These are phyloP conservation scores for Odontomachus brunneus DNA, from an alignment of 1,140 invertebrate species.

Conservation along the genomic window DNA sequence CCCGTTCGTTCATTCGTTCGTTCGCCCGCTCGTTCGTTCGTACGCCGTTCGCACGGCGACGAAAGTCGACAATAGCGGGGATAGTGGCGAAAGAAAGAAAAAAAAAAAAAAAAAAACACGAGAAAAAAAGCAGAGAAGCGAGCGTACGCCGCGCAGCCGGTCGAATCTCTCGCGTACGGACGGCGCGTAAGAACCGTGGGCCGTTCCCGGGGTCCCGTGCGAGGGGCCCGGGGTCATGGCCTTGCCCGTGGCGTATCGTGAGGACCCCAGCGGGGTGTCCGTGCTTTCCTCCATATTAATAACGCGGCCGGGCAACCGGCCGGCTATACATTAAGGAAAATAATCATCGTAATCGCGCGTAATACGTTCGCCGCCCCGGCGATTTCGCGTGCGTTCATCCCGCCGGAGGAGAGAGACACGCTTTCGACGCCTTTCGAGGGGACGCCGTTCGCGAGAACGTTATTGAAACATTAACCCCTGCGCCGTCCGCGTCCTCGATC, in stretches of 20 bases:
- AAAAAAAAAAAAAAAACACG: conserved; percentile 4
- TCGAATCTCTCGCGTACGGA: conserved; percentile 58
- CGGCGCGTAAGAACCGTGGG: conserved; percentile 57
- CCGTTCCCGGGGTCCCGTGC: conserved; percentile 50
- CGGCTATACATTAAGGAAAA: conserved; percentile 75
- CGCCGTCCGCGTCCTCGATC: conserved; percentile 4
- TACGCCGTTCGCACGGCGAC: conserved; percentile 20
- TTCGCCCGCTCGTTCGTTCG: too few species aligned
- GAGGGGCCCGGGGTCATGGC: conserved; percentile 74
- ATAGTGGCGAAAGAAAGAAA: neutral
- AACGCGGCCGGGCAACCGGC: conserved; percentile 71
- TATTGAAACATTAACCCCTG: conserved; percentile 59
- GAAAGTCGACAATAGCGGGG: conserved; percentile 29
- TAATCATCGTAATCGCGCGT: conserved; percentile 79
- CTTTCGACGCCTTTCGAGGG: conserved; percentile 8
- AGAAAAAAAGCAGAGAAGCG: too few species aligned
- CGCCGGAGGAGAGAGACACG: conserved; percentile 35
- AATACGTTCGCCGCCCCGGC: conserved; percentile 70
- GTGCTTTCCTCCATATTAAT: conserved; percentile 79
- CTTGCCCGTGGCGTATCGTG: conserved; percentile 77
- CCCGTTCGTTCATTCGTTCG: too few species aligned
- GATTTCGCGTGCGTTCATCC: conserved; percentile 64
- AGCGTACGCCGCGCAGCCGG: conserved; percentile 38
- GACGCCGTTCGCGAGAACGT: conserved; percentile 18
- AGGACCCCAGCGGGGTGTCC: conserved; percentile 79